These are phyloP conservation scores for Polydrusus cervinus DNA, from an alignment of 2,888 invertebrate genomes.

Conservation along the genomic window DNA sequence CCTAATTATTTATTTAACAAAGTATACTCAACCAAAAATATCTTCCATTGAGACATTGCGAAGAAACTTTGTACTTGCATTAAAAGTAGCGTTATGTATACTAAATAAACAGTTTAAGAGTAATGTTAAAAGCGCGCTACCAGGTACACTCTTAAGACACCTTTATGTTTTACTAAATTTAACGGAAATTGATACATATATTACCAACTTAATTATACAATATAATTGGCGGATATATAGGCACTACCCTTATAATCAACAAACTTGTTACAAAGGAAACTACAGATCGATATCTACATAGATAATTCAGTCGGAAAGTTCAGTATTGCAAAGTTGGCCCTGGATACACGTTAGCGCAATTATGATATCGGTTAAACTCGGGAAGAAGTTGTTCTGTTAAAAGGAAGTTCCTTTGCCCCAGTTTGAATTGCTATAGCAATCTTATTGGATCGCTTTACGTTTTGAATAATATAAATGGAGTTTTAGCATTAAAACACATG, in stretches of 20 bases:
- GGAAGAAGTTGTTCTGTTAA: conserved; percentile 10
- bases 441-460: not conserved
- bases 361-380: conserved; percentile 14
- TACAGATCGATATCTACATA: conserved; percentile 16
- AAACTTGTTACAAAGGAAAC: conserved; percentile 10
- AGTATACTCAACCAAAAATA: too few relatives aligned
- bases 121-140: too few relatives aligned
- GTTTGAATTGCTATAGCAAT: conserved; percentile 1
- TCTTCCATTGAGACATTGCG: too few relatives aligned
- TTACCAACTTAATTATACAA: too few relatives aligned
- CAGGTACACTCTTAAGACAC: too few relatives aligned
- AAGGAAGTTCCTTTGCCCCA: not conserved
- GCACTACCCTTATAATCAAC: not conserved
- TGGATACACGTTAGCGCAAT: conserved; percentile 15
- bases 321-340: conserved; percentile 19
- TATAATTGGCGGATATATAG: too few relatives aligned
- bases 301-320: conserved; percentile 11
- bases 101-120: too few relatives aligned
- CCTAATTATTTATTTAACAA: too few relatives aligned
- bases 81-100: too few relatives aligned
- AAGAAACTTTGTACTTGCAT: too few relatives aligned
- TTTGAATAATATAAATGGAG: not conserved
- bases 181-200: too few relatives aligned
- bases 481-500: not conserved
- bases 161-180: too few relatives aligned